Base-by-base conservation (phyloP, 2,113 vertebrate species). In the Scalopus aquaticus region DNA sequence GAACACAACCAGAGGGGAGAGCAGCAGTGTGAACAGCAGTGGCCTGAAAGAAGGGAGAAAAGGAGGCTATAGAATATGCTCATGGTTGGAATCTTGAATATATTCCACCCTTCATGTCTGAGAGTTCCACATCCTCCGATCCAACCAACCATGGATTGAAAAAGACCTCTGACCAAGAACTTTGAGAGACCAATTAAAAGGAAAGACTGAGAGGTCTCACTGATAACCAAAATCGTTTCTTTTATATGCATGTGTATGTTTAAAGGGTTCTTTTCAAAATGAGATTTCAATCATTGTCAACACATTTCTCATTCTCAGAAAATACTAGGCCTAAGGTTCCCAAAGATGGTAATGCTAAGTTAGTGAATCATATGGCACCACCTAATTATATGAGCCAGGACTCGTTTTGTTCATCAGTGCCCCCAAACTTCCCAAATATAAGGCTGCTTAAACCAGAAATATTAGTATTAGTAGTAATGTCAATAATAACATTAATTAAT, bases 371-470 rank as follows among this genome's bases (percentile, higher is more conserved):
- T n/a, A n/a, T n/a, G 32, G 13, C 1, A 26, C 3, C 24, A 54
- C 35, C 1, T 4, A n/a, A n/a, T 42, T 58, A 13, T 22, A 26
- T 8, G 4, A 77, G 4, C 28, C 26, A 17, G 9, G 8, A 54
- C 49, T 51, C 49, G 12, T 72, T 85, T 62, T 54, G 26, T 5
- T 39, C 3, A 26, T n/a, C 17, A 9, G 5, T 32, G 7, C 7
- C 2, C 12, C 60, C 8, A 12, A 37, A 28, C 6, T 46, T n/a
- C n/a, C n/a, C n/a, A 1, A 1, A 70, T 8, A 35, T 0, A 83
- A 17, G 3, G 2, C 5, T 19, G 7, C 28, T 54, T 72, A 32
- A 32, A 35, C 5, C 12, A 46, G 20, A 16, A 28, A 16, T n/a
- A 24, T 62, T 49, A 20, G 39, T 30, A 74, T 24, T 39, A 44